A percentile compares a stretch with the other conserved stretches of the same genome.
Conservation (phyloP, 2,888 invertebrate species). For the Bhutanitis thaidina region DNA sequence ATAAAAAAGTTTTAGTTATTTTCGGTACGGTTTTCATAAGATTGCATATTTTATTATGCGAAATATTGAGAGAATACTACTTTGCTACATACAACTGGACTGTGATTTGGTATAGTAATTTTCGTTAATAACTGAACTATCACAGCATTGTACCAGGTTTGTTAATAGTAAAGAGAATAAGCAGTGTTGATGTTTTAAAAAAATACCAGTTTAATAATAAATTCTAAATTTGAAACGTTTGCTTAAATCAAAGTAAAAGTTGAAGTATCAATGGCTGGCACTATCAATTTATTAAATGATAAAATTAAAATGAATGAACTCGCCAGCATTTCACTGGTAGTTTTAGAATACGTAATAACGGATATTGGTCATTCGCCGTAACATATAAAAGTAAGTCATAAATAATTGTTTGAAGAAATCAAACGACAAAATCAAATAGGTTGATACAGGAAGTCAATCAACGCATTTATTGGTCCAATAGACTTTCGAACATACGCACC, state of each 20-base stretch:
- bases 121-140: no score
- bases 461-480: constrained; percentile 53
- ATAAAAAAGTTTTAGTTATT: constrained; percentile 34
- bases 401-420: constrained; percentile 29
- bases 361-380: constrained; percentile 21
- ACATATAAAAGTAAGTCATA: constrained; percentile 26
- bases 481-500: constrained; percentile 50
- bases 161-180: no score
- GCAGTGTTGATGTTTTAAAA: no score
- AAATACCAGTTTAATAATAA: no score
- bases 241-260: constrained; percentile 8
- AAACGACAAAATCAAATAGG: constrained; percentile 35
- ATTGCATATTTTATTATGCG: not conserved
- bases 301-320: constrained; percentile 10
- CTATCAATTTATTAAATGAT: constrained; percentile 14
- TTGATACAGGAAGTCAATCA: constrained; percentile 59
- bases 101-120: no score
- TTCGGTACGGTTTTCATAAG: constrained; percentile 11
- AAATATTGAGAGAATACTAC: no score
- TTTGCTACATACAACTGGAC: no score
- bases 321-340: not conserved
- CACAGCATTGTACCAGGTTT: no score
- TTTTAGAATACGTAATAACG: constrained; percentile 14
- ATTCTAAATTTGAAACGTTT: not conserved
- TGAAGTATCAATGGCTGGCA: constrained; percentile 1